Conservation (phyloP, 1,140 invertebrate species). For the Drosophila oshimai region DNA sequence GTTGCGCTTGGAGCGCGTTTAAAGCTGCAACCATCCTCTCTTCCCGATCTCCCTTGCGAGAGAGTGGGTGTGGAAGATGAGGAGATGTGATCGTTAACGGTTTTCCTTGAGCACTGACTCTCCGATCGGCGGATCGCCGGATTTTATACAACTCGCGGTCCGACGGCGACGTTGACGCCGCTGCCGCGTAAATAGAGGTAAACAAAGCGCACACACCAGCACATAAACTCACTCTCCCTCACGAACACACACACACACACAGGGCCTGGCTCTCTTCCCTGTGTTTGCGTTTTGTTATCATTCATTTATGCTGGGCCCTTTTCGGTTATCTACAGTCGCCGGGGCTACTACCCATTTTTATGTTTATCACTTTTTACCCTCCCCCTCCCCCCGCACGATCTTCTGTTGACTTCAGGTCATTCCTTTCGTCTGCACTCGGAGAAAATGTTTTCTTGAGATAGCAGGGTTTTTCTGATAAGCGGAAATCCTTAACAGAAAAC, state of each 20-base stretch:
- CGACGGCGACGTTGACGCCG: conserved; percentile 22
- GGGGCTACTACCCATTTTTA: conserved; percentile 51
- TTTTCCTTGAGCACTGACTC: conserved; percentile 59
- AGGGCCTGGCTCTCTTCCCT: background rate
- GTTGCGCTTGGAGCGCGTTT: conserved; percentile 61
- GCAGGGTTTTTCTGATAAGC: background rate
- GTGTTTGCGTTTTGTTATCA: conserved; percentile 33
- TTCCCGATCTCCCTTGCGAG: background rate
- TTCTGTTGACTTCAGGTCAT: conserved; percentile 49
- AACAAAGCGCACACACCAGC: conserved; percentile 20
- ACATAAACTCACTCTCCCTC: background rate
- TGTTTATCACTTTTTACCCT: conserved; percentile 46
- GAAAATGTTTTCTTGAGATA: background rate
- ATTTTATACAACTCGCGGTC: conserved; percentile 53
- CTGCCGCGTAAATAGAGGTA: conserved; percentile 53
- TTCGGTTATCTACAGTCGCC: conserved; percentile 38
- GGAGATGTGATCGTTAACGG: conserved; percentile 49
- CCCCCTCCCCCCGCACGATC: conserved; percentile 6
- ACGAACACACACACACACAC: background rate
- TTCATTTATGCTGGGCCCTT: conserved; percentile 40
- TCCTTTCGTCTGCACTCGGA: conserved; percentile 2
- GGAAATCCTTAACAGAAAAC: background rate
- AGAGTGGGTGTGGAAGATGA: conserved; percentile 12
- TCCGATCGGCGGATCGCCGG: background rate
- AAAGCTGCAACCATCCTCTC: conserved; percentile 48